A percentile compares a stretch with the other conserved stretches of the same genome.
Conservation (phyloP, 2,888 invertebrate species). For the Drosophila buzzatii region DNA sequence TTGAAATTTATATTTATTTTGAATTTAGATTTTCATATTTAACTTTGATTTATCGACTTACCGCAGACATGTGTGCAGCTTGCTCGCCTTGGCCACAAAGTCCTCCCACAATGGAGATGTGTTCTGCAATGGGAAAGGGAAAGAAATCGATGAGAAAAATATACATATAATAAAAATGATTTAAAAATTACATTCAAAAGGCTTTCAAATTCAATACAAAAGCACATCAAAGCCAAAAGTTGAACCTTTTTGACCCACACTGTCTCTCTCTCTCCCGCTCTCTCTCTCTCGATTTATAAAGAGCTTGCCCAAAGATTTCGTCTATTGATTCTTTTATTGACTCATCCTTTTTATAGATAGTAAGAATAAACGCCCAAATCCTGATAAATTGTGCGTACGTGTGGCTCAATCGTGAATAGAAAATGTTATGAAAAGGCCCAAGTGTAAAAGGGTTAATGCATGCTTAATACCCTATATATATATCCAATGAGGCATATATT, state of each 20-base stretch:
- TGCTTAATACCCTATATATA: neutral
- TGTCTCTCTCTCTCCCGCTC: neutral
- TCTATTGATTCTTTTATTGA: slow-evolving; percentile 1
- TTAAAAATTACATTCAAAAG: neutral
- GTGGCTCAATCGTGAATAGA: slow-evolving; percentile 35
- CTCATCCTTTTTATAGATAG: slow-evolving; percentile 7
- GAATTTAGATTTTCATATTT: neutral
- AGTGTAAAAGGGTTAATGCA: neutral
- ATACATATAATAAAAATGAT: neutral
- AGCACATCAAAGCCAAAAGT: slow-evolving; percentile 44
- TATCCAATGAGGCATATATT: neutral
- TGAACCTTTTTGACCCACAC: neutral
- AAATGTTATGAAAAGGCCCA: neutral
- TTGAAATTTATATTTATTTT: neutral
- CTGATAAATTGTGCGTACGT: slow-evolving; percentile 46
- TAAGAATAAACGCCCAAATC: slow-evolving; percentile 9
- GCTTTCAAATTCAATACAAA: slow-evolving; percentile 41
- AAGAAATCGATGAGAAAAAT: neutral
- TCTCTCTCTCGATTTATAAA: neutral
- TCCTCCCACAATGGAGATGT: slow-evolving; percentile 98
- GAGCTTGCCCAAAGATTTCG: neutral
- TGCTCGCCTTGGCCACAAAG: slow-evolving; percentile 96
- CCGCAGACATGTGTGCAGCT: slow-evolving; percentile 97
- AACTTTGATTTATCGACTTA: slow-evolving; percentile 86
- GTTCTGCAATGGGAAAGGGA: slow-evolving; percentile 88